Percentiles rank a stretch among this genome's conserved stretches.
phyloP scores from a whole-genome alignment of 1,140 invertebrate species.

The Pristionchus pacificus region DNA sequence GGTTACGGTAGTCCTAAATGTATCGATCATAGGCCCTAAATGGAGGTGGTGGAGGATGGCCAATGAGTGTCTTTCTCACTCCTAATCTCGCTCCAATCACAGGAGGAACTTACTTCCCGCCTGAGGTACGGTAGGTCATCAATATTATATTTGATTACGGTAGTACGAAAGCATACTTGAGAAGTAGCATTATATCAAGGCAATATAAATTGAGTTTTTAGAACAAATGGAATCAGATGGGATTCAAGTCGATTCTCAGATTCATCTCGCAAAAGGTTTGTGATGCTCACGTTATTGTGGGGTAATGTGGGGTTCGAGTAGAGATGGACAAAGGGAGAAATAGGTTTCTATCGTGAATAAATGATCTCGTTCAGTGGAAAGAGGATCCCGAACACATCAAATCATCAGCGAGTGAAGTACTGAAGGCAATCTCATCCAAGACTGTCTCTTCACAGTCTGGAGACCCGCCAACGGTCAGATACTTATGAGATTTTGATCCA shows the following conservation, averaged over 20 bases:
- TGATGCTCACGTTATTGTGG: constrained; percentile 7
- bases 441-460: no score
- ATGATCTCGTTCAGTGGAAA: constrained; percentile 70
- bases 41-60: constrained; percentile 80
- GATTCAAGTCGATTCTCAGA: constrained; percentile 74
- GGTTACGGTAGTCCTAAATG: not conserved
- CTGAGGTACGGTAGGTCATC: constrained; percentile 56
- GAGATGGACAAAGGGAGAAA: no score
- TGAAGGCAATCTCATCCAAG: no score
- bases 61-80: constrained; percentile 87
- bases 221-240: constrained; percentile 71
- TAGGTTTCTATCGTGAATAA: no score
- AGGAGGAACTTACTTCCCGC: constrained; percentile 80
- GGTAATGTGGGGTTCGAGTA: no score
- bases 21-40: not conserved
- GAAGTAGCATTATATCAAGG: no score
- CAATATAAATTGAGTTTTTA: not conserved
- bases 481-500: no score
- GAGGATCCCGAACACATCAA: constrained; percentile 56
- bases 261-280: constrained; percentile 62
- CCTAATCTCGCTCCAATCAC: constrained; percentile 79
- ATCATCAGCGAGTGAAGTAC: not conserved
- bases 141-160: not conserved
- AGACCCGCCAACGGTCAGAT: no score
- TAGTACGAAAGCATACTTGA: no score